Base-by-base conservation (phyloP, 1,140 invertebrate genomes). In the Drosophila arawakana region DNA sequence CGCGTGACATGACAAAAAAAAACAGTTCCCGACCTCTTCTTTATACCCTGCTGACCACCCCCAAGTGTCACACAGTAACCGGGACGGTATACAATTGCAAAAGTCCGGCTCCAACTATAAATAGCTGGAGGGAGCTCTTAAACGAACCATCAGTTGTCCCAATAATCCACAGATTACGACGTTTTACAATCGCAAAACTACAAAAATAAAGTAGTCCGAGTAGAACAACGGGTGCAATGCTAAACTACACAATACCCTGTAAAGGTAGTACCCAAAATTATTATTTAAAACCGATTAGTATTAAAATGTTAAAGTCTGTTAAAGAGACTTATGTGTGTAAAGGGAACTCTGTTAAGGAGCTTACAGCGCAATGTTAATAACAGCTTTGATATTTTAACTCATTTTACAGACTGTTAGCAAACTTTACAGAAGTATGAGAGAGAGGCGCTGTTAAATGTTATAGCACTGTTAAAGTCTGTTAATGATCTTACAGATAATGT, bases 101-200 rank as follows among this genome's bases (percentile, higher is more conserved):
- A 47, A 25, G 7, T 13, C 7, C 18, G 15, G n/a, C 18, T 25
- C 34, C 25, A 60, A 30, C 71, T 73, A 73, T 41, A 73, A 69
- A 69, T 73, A 73, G 65, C 9, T 13, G 2, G 3, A 25, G 35
- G 54, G 37, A 39, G 41, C 37, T 37, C 55, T 11, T 37, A 47
- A 68, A 59, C 50, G 71, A 46, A 68, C 39, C 63, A 55, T 68
- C 71, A 68, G 65, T 57, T 61, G 65, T 44, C 35, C 46, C 71
- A 69, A 61, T 73, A 73, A 73, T 54, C 65, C 49, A 69, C 35
- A 60, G 71, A 73, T 73, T 73, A 73, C 49, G 49, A 41, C 35
- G 43, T 44, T 55, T 68, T 69, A 61, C 71, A 69, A 60, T 68
- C 49, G 54, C 15, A 25, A 46, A 67, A 60, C 15, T 41, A 46